A percentile compares a stretch with the other conserved stretches of the same genome.
Conservation (phyloP, 1,140 invertebrate species). For the Anadara kagoshimensis region DNA sequence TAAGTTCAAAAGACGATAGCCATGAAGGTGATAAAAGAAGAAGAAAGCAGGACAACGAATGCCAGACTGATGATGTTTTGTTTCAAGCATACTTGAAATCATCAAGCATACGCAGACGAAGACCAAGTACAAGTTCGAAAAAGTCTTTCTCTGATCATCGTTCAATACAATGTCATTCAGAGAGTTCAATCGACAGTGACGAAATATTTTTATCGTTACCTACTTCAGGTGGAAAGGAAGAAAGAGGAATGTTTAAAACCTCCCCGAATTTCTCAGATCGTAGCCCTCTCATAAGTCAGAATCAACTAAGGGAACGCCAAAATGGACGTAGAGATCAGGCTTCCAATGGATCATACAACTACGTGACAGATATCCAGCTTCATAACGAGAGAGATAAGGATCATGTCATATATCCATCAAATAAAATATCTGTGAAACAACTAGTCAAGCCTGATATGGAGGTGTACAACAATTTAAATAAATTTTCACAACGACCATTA, state of each 20-base stretch:
- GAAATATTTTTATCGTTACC: slow-evolving; percentile 42
- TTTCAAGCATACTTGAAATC: slow-evolving; percentile 20
- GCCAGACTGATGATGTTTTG: slow-evolving; percentile 47
- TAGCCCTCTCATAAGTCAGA: slow-evolving; percentile 25
- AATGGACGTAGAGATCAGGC: neutral
- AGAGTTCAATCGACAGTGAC: slow-evolving; percentile 41
- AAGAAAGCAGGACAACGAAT: slow-evolving; percentile 44
- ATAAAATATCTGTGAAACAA: neutral
- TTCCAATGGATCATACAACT: slow-evolving; percentile 4
- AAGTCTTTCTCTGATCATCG: no score
- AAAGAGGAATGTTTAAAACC: slow-evolving; percentile 26
- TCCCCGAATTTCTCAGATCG: slow-evolving; percentile 27
- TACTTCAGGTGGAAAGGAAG: slow-evolving; percentile 20
- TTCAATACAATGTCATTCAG: no score
- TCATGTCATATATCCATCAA: neutral
- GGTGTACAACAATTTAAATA: neutral
- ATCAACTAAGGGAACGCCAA: neutral
- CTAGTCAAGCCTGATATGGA: neutral
- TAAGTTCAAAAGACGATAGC: slow-evolving; percentile 46
- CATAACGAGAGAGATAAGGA: neutral
- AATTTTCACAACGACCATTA: neutral
- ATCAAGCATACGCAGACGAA: slow-evolving; percentile 10
- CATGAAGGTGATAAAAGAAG: slow-evolving; percentile 22
- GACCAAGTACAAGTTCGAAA: no score
- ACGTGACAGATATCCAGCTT: neutral